Percentiles rank a stretch among this genome's conserved stretches.
These are phyloP conservation scores for Agrochola litura DNA, from an alignment of 2,888 invertebrate genomes.

Conservation along the genomic window DNA sequence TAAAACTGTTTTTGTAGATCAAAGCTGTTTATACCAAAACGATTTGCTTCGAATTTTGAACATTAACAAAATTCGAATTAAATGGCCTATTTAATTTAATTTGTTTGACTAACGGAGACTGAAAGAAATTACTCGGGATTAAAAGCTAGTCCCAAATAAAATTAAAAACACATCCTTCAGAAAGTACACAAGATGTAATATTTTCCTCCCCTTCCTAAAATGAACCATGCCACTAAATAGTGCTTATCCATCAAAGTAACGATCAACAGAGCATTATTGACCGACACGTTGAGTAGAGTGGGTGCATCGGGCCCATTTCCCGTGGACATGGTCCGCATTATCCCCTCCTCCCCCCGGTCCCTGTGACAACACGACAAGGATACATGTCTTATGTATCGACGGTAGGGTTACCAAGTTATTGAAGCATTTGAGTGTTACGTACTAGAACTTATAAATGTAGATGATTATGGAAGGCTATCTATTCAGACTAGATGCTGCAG, in stretches of 20 bases:
- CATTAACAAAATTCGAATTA: background rate
- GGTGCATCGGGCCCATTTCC: constrained; percentile 62
- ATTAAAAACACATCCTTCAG: background rate
- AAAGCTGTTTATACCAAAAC: background rate
- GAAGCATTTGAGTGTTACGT: background rate
- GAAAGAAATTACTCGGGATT: background rate
- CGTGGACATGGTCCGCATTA: constrained; percentile 41
- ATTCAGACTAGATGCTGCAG: no score
- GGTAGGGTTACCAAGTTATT: constrained; percentile 29
- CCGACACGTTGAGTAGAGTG: constrained; percentile 50
- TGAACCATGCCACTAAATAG: background rate
- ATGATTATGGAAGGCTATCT: background rate
- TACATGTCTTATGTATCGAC: constrained; percentile 38
- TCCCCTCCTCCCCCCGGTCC: constrained; percentile 1
- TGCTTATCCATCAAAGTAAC: constrained; percentile 34
- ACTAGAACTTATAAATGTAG: background rate
- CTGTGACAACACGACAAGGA: constrained; percentile 42
- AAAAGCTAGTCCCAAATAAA: background rate
- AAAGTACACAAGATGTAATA: background rate
- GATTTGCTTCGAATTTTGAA: background rate
- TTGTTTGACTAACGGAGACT: background rate
- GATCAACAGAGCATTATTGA: constrained; percentile 49
- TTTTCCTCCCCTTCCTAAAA: background rate
- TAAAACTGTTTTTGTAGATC: constrained; percentile 1
- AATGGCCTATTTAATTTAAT: constrained; percentile 4